Evolutionary conservation across 2,888 invertebrate species (phyloP), one percentile per base, ranked within the genome.

Genomic region (Euclidia mi): DNA sequence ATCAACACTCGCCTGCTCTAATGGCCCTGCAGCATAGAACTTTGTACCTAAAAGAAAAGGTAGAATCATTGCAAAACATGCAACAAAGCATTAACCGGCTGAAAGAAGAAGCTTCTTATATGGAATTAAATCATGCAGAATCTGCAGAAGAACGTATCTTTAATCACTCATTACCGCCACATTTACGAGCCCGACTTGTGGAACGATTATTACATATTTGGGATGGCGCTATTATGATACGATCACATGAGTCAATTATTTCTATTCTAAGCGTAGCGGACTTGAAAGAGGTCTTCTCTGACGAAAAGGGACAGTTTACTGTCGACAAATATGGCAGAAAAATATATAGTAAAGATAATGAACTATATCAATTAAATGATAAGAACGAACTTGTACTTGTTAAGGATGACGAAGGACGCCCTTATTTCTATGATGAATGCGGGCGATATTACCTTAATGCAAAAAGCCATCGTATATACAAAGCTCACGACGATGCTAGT

Each of bases 371-470:
- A 58, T 50, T 76, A 9, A 75, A 82, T 55, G 81, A 81, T 34
- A 38, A n/a, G 0, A 56, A 72, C 35, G 48, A 65, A 25, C 63
- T 83, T 10, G 73, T 82, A 0, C 60, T 62, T 3, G 20, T 82
- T 3, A 43, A 47, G 12, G 80, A 84, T 28, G 82, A 80, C 31
- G 70, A 74, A 0, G 46, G 68, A 18, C 71, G 76, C 50, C 52
- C 82, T 14, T 85, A 80, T 68, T 83, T 69, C 56, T 84, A 78
- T 53, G 84, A 85, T 20, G 63, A 75, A 3, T 82, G 78, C 25
- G 84, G 83, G 10, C 76, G 82, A 14, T 83, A 85, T 62, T 85
- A 74, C 45, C 35, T 76, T 6, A 56, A 68, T 41, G 55, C 55
- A 14, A 17, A 10, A 1, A 61, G 57, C 38, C 52, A 65, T 35